These are phyloP conservation scores for Clarias macrocephalus DNA, from an alignment of 2,113 vertebrate species.

Conservation along the genomic window DNA sequence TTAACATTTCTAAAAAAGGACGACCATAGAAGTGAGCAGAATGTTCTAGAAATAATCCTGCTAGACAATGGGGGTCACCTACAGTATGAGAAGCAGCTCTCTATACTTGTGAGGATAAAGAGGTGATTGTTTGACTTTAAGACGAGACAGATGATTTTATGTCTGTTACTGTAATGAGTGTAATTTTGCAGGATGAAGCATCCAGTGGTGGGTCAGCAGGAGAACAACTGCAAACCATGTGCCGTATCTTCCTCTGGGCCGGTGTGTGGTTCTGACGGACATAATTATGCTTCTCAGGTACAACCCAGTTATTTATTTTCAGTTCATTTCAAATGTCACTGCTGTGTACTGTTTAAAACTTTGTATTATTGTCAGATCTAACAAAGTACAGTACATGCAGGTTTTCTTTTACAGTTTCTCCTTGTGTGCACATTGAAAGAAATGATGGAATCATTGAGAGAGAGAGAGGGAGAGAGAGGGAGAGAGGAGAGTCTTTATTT, in stretches of 20 bases:
- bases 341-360: background rate
- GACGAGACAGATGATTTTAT: background rate
- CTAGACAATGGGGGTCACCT: background rate
- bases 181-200: conserved; percentile 83
- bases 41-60: background rate
- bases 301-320: background rate
- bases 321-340: background rate
- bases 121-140: background rate
- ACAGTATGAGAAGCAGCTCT: background rate
- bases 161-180: background rate
- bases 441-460: background rate
- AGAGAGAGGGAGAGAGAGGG: no score
- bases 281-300: conserved; percentile 96
- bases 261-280: conserved; percentile 92
- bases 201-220: conserved; percentile 77
- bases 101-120: background rate
- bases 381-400: background rate
- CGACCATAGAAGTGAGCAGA: background rate
- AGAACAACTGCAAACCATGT: conserved; percentile 87
- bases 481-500: background rate
- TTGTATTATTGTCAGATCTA: background rate
- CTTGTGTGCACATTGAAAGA: background rate
- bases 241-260: conserved; percentile 80
- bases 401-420: background rate
- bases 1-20: background rate